Evolutionary conservation across 1,140 invertebrate species (phyloP), one percentile per base, ranked within the genome.

Genomic region (Monochamus saltuarius): DNA sequence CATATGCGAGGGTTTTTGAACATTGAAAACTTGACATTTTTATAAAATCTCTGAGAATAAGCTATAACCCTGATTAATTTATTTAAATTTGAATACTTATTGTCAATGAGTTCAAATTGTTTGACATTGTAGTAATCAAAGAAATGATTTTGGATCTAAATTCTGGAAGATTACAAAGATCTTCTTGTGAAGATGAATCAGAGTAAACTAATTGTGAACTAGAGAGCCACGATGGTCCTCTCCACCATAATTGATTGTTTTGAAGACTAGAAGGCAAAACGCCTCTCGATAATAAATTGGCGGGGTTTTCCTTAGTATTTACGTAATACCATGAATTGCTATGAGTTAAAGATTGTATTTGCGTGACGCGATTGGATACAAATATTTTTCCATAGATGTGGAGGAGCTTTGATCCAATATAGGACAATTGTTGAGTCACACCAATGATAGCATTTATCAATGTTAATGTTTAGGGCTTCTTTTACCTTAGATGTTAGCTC

Each of bases 161-260:
- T 10, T 34, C 35, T 16, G 19, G 14, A 10, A 35, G 10, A 34
- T 40, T 56, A n/a, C 22, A 17, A 16, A 16, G 9, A 45, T n/a
- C 19, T 29, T 29, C 22, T 3, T 29, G 2, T 29, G 36, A n/a
- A 45, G n/a, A 9, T 46, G 14, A 38, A 2, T 29, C 22, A 29
- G 22, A n/a, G 17, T 43, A 55, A 13, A 35, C 9, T 46, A 19
- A 55, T 37, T 39, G 43, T 34, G 8, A 2, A 14, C 22, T 13
- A 37, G 22, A 39, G 16, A 66, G 37, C 62, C 61, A 60, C 1
- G 29, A 1, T 13, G 61, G 65, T 8, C 65, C 62, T 19, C 57
- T 13, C 51, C 51, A 64, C 65, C 56, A 66, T 19, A 59, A 36
- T 42, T 62, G 36, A 4, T 29, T 61, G 13, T 47, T 52, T 19